Percentiles rank a stretch among this genome's conserved stretches.
These are phyloP conservation scores for Helogale parvula DNA, from an alignment of 2,113 vertebrate species.

Conservation along the genomic window DNA sequence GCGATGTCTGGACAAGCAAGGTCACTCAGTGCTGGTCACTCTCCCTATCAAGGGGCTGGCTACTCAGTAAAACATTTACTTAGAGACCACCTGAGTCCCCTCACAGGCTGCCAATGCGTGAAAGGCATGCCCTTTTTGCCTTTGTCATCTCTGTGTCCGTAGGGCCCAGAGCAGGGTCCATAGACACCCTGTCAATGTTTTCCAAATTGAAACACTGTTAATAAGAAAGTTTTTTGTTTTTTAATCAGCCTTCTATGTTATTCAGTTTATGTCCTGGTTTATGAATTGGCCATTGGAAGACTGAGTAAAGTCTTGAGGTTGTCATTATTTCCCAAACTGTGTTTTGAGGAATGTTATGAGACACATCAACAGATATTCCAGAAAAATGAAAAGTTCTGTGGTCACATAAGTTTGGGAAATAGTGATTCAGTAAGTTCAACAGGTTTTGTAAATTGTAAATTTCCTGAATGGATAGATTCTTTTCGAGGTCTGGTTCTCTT, in stretches of 20 bases:
- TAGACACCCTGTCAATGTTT: not conserved
- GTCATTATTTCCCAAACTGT: not conserved
- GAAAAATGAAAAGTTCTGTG: not conserved
- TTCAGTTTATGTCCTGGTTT: not conserved
- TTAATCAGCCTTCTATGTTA: not conserved
- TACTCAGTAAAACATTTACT: not conserved
- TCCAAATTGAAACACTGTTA: not conserved
- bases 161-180: not conserved
- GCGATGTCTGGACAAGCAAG: not conserved
- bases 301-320: not conserved
- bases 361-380: not conserved
- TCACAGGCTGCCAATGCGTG: not conserved
- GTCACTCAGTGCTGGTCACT: not conserved
- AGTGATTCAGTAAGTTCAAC: constrained; percentile 1
- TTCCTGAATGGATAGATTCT: constrained; percentile 36
- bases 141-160: not conserved
- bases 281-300: not conserved
- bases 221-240: not conserved
- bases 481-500: constrained; percentile 21
- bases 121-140: not conserved
- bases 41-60: not conserved
- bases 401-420: not conserved
- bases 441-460: constrained; percentile 39
- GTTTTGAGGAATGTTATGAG: not conserved
- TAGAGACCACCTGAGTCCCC: not conserved